phyloP scores from a whole-genome alignment of 2,113 vertebrate genomes.

The Raja brachyura region DNA sequence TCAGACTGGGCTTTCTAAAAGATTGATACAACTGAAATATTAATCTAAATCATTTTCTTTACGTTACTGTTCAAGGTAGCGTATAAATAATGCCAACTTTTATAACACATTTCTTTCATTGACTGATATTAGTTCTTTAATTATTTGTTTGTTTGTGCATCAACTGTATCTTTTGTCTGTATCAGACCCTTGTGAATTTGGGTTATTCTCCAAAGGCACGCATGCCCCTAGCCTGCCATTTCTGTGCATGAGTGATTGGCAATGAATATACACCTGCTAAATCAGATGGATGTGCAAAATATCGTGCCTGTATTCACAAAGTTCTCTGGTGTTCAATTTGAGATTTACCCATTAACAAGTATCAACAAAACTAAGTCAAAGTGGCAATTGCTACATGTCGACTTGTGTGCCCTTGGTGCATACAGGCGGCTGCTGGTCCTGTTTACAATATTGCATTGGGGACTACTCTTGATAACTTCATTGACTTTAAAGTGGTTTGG shows the following conservation, averaged over 20 bases:
- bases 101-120: background rate
- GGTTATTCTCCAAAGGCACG: background rate
- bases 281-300: background rate
- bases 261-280: background rate
- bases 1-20: background rate
- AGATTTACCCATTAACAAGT: background rate
- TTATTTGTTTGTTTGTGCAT: background rate
- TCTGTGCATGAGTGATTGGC: background rate
- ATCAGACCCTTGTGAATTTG: background rate
- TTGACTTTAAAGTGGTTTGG: background rate
- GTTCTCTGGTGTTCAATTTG: background rate
- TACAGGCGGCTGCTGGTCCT: background rate
- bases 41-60: background rate
- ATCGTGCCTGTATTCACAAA: background rate
- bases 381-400: background rate
- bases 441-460: background rate
- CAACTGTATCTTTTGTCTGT: background rate
- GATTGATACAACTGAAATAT: background rate
- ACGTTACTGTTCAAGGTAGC: background rate
- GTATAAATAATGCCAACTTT: background rate
- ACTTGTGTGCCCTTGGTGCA: background rate
- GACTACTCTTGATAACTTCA: background rate
- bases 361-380: background rate
- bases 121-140: background rate
- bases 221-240: background rate